Evolutionary conservation across 2,797 vertebrate species (phyloP), one percentile per base, ranked within the genome.

Genomic region (Pipistrellus nathusii): DNA sequence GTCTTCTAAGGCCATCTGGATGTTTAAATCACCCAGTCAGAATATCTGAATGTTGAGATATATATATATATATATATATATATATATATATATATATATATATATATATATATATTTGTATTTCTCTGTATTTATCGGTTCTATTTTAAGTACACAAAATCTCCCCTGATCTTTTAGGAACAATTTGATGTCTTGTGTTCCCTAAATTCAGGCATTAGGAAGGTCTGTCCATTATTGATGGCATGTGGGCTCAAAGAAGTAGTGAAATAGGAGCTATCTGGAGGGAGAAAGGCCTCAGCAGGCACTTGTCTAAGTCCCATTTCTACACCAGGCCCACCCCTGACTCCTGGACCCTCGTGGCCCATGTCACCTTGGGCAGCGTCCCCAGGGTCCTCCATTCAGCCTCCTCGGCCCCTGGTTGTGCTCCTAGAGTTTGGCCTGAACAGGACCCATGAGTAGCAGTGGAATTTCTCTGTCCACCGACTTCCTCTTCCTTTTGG

Each of bases 351-450:
- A 6, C 18, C 10, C 18, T 18, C 25, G 8, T 4, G 17, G 0
- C 46, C 27, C 2, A 1, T 1, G 4, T 23, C 11, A 6, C 9
- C 32, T 44, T 25, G 20, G 13, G 4, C 15, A 32, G 21, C 18
- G 5, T 73, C 30, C 8, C 38, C 32, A 46, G 8, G 1, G 18
- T 68, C 18, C 20, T 35, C 27, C 10, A 35, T 46, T 48, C n/a
- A 30, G 59, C 7, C 25, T 55, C 73, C 18, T 35, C 41, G n/a
- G n/a, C 8, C 53, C 15, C 4, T 35, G 12, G 13, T 46, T 66
- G 2, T 6, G 9, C 20, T 38, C 17, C 6, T 18, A 59, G 53
- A 4, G 20, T 53, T 77, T 68, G 83, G 13, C 30, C 25, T n/a
- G 13, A 59, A 14, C 20, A 21, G 6, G 44, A 32, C 4, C 20